Conservation (phyloP, 2,113 vertebrate species). For the Corythaixoides concolor region DNA sequence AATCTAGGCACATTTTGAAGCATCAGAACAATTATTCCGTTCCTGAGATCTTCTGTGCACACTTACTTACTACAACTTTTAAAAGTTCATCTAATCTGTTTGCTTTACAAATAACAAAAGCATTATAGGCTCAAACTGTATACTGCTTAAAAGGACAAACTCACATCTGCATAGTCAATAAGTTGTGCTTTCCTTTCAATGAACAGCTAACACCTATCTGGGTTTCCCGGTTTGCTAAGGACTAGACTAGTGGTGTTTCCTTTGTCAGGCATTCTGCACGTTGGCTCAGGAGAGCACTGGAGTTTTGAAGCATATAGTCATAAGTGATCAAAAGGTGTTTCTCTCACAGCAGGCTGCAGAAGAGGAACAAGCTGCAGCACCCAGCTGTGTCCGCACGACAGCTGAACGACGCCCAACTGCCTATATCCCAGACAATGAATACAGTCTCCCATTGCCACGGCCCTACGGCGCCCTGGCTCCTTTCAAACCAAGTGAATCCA, state of each 20-base stretch:
- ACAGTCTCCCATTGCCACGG: constrained; percentile 77
- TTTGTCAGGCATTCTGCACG: not conserved
- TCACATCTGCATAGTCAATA: not conserved
- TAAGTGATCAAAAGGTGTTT: not conserved
- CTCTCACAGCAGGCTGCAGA: constrained; percentile 73
- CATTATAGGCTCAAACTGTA: not conserved
- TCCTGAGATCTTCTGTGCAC: not conserved
- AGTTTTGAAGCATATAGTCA: not conserved
- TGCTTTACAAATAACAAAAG: not conserved
- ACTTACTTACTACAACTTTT: not conserved
- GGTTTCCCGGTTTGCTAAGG: not conserved
- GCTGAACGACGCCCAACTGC: constrained; percentile 81
- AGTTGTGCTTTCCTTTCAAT: not conserved
- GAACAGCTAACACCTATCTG: not conserved
- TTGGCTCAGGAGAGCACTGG: not conserved
- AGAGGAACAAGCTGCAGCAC: constrained; percentile 67
- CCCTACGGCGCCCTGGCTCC: constrained; percentile 83
- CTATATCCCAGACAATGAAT: constrained; percentile 73
- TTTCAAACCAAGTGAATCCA: constrained; percentile 80
- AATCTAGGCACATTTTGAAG: not conserved
- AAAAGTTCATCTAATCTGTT: not conserved
- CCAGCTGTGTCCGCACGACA: constrained; percentile 68
- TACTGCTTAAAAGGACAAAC: not conserved
- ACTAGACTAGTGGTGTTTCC: not conserved
- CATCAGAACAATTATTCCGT: not conserved